phyloP scores from a whole-genome alignment of 2,797 vertebrate genomes.

The Chloroceryle inda region DNA sequence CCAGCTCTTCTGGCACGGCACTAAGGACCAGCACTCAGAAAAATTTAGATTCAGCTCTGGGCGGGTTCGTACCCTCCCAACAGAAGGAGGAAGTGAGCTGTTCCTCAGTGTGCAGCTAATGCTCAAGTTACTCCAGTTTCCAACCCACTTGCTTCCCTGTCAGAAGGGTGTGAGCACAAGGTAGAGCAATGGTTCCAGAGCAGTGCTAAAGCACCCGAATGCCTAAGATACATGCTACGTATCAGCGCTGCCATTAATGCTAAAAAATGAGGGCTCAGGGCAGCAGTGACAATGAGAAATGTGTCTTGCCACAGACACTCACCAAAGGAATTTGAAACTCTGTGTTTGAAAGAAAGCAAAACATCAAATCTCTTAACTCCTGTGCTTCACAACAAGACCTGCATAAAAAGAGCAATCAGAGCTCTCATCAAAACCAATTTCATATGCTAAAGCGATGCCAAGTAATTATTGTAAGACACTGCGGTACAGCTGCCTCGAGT shows the following conservation, averaged over 20 bases:
- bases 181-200: neutral
- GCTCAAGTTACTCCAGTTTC: neutral
- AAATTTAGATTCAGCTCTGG: neutral
- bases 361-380: neutral
- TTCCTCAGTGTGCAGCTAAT: neutral
- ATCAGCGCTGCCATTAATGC: neutral
- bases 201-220: neutral
- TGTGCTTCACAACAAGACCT: neutral
- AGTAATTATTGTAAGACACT: neutral
- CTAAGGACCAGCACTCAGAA: neutral
- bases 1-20: neutral
- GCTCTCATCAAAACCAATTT: neutral
- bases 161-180: fast-evolving
- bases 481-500: neutral
- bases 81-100: fast-evolving
- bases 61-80: neutral
- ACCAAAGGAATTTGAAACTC: neutral
- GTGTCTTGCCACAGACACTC: neutral
- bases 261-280: neutral
- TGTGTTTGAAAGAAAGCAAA: neutral
- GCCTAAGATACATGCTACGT: neutral
- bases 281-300: neutral
- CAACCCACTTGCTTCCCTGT: neutral
- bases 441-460: neutral
- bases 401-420: neutral